phyloP scores from a whole-genome alignment of 2,113 vertebrate species.

The Leuciscus idus region DNA sequence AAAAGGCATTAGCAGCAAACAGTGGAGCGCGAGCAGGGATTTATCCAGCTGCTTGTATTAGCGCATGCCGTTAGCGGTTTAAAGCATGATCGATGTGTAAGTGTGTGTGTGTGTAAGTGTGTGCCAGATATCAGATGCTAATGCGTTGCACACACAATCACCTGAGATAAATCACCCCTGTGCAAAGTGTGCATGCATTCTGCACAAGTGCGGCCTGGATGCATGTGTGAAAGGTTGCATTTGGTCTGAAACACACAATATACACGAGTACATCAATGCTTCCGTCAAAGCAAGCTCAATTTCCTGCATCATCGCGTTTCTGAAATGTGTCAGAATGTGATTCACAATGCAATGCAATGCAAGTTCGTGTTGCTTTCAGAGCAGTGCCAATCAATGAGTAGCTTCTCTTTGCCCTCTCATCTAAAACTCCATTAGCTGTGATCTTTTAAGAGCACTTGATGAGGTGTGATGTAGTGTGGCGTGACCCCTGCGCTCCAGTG shows the following conservation, averaged over 20 bases:
- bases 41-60: constrained; percentile 43
- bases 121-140: constrained; percentile 17
- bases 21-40: constrained; percentile 11
- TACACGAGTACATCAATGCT: neutral
- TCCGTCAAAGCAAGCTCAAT: neutral
- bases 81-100: constrained; percentile 50
- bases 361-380: neutral
- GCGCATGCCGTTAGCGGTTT: constrained; percentile 42
- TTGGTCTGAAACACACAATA: neutral
- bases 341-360: neutral
- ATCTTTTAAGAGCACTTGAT: constrained; percentile 43
- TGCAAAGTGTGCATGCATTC: neutral
- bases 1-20: constrained; percentile 31
- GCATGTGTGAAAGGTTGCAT: neutral
- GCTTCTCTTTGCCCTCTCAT: constrained; percentile 13
- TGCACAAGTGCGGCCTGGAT: neutral
- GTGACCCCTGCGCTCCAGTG: neutral
- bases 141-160: constrained; percentile 11
- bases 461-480: constrained; percentile 13
- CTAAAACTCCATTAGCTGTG: constrained; percentile 28
- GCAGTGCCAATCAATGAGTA: constrained; percentile 17
- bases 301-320: neutral
- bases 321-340: neutral
- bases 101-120: constrained; percentile 1
- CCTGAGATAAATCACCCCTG: constrained; percentile 24